Percentiles rank a stretch among this genome's conserved stretches.
Conservation (phyloP, 1,140 invertebrate species). For the Phocides pigmalion region DNA sequence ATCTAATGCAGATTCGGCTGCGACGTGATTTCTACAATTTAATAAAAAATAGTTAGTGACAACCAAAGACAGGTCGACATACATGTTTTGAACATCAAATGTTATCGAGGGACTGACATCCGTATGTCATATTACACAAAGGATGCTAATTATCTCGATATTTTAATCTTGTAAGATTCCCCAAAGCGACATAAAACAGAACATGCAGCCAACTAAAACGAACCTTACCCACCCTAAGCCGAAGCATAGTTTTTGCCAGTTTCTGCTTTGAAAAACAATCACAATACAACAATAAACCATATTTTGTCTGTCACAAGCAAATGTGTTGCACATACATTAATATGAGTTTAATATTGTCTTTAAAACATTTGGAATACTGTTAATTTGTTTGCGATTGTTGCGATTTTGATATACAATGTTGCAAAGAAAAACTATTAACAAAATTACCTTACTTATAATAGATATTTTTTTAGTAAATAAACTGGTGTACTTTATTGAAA, state of each 20-base stretch:
- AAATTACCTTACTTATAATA: too few relatives aligned
- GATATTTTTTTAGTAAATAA: too few relatives aligned
- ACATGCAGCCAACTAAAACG: slow-evolving; percentile 47
- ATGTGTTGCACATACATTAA: not conserved
- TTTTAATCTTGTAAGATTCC: slow-evolving; percentile 65
- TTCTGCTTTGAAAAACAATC: too few relatives aligned
- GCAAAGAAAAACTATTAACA: too few relatives aligned
- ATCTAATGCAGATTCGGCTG: slow-evolving; percentile 98
- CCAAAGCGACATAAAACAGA: slow-evolving; percentile 35
- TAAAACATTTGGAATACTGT: too few relatives aligned
- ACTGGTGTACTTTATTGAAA: too few relatives aligned
- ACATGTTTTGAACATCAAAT: slow-evolving; percentile 25
- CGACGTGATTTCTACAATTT: slow-evolving; percentile 94
- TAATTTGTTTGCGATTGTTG: too few relatives aligned
- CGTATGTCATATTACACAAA: slow-evolving; percentile 55
- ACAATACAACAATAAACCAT: too few relatives aligned
- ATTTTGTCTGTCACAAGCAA: too few relatives aligned
- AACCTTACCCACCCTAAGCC: slow-evolving; percentile 49
- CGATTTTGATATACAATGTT: too few relatives aligned
- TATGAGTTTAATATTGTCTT: too few relatives aligned
- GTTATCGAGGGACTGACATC: slow-evolving; percentile 75
- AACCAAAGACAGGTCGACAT: not conserved
- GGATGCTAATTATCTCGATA: slow-evolving; percentile 76
- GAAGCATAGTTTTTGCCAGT: not conserved
- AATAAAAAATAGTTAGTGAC: slow-evolving; percentile 7